Evolutionary conservation across 2,113 vertebrate genomes (phyloP), one percentile per base, ranked within the genome.

Genomic region (Xiphophorus couchianus): DNA sequence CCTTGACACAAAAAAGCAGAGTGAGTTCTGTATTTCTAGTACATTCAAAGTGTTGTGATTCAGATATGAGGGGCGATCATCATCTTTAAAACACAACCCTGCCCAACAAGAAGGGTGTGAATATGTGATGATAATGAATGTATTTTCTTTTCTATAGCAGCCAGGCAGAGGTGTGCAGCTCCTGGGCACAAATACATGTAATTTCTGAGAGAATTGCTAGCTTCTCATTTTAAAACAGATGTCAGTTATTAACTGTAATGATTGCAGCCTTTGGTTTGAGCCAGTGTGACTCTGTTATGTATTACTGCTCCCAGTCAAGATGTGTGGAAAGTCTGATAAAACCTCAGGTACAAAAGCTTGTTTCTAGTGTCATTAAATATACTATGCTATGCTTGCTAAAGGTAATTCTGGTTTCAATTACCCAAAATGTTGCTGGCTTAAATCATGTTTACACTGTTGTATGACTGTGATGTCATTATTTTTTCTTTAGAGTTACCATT

Each of bases 41-140:
- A 67, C 10, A 62, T 69, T 65, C 74, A 86, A 84, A 86, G 74
- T 86, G 51, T 11, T 58, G 62, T 30, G 62, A 68, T 88, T 86
- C 74, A 80, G 48, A 84, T 63, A 27, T 42, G 62, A 90, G 73
- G 58, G 37, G 60, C 51, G 25, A 76, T 82, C 11, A 3, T 82
- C 68, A 63, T 64, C 17, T 75, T 86, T 76, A 42, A 77, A 44
- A 69, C 58, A 33, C 63, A 66, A 30, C 71, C 27, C 19, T 25
- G 29, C 35, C 68, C 69, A 19, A 62, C 44, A 66, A 30, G 66
- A 77, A 70, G 71, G 39, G 14, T 42, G 9, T 76, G 84, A 88
- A 83, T 51, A 35, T 61, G 6, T 69, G 67, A 62, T 69, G n/a
- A 37, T 28, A 62, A 54, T 51, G 0, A 73, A 63, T 11, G 35